phyloP scores from a whole-genome alignment of 1,140 invertebrate species.

The Ceratosolen solmsi region DNA sequence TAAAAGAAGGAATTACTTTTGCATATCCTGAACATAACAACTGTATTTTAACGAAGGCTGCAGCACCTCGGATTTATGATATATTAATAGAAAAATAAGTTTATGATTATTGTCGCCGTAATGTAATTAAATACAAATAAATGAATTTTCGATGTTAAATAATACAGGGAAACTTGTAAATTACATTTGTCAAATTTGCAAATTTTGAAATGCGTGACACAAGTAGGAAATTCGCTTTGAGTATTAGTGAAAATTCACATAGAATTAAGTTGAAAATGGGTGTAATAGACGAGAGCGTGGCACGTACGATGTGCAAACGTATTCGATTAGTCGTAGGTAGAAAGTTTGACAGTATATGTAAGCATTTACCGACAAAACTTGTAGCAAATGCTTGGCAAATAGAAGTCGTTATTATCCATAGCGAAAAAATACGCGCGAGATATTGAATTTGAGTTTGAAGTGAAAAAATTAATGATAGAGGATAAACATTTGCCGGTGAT shows the following conservation, averaged over 20 bases:
- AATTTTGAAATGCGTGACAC: neutral
- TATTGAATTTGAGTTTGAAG: constrained; percentile 17
- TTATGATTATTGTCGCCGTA: too few species aligned
- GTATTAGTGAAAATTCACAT: constrained; percentile 10
- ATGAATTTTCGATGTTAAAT: neutral
- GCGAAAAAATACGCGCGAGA: neutral
- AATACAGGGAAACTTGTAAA: neutral
- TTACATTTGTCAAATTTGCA: neutral
- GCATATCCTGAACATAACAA: too few species aligned
- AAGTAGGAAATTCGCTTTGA: neutral
- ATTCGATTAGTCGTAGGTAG: constrained; percentile 22
- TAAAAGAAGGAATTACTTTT: too few species aligned
- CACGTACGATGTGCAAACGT: constrained; percentile 29
- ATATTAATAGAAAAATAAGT: too few species aligned
- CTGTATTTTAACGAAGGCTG: too few species aligned
- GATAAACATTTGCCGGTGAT: too few species aligned
- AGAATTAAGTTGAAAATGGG: constrained; percentile 28
- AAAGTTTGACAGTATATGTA: constrained; percentile 38
- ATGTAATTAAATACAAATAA: too few species aligned
- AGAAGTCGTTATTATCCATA: neutral
- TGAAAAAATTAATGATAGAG: too few species aligned
- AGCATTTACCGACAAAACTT: constrained; percentile 34
- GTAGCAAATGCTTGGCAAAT: constrained; percentile 16
- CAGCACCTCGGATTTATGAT: too few species aligned
- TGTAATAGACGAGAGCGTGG: constrained; percentile 20